Conservation (phyloP, 2,888 invertebrate genomes). For the Apotomis betuletana region DNA sequence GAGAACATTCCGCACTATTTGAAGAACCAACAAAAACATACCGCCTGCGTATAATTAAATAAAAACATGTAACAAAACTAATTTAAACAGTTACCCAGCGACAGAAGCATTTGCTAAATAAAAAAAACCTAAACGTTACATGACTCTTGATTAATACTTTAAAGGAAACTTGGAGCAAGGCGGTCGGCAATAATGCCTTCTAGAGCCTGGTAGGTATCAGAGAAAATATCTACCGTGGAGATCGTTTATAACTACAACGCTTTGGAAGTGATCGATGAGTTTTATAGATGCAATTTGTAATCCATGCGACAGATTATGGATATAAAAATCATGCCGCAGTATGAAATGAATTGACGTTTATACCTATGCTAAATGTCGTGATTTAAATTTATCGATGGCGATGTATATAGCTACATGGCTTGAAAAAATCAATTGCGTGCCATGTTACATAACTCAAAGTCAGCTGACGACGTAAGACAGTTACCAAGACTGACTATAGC, state of each 20-base stretch:
- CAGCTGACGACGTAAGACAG: background rate
- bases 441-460: background rate
- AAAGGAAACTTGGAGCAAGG: constrained; percentile 73
- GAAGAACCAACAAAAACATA: background rate
- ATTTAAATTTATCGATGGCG: constrained; percentile 2
- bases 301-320: background rate
- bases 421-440: background rate
- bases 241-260: constrained; percentile 31
- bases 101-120: constrained; percentile 67
- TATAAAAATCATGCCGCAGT: constrained; percentile 7
- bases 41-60: constrained; percentile 34
- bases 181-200: constrained; percentile 41
- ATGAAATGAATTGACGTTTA: constrained; percentile 5
- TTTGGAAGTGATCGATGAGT: constrained; percentile 26
- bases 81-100: constrained; percentile 51
- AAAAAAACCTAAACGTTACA: constrained; percentile 59
- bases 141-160: constrained; percentile 74
- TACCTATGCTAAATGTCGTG: background rate
- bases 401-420: background rate
- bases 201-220: constrained; percentile 22
- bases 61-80: constrained; percentile 39
- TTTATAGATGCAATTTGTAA: constrained; percentile 32
- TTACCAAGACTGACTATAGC: background rate
- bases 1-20: too few relatives aligned
- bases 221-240: constrained; percentile 33